Evolutionary conservation across 2,113 vertebrate genomes (phyloP).

Genomic region (Lepus europaeus): DNA sequence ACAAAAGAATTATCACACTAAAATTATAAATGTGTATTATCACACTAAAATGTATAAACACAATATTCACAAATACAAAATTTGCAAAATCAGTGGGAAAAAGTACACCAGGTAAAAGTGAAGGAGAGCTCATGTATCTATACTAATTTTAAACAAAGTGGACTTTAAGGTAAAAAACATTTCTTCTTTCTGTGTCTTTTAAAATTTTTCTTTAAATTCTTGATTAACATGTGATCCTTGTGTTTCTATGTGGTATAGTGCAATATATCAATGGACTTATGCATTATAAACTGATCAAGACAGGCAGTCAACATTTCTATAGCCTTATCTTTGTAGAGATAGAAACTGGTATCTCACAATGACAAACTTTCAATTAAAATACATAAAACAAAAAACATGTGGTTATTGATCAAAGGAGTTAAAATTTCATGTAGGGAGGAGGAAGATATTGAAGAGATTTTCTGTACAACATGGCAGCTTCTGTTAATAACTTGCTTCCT

Average conservation of each 20-base stretch:
- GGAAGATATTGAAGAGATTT: not conserved
- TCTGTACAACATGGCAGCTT: not conserved
- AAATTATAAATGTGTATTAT: not conserved
- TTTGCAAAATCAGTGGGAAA: not conserved
- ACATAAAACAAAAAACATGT: not conserved
- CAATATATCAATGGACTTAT: no score
- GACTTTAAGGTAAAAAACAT: not conserved
- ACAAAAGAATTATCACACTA: not conserved
- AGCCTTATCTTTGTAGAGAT: not conserved
- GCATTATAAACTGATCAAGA: no score
- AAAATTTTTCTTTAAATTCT: no score
- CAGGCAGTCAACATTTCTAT: no score
- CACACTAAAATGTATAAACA: not conserved
- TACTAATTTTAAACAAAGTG: no score
- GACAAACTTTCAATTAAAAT: not conserved
- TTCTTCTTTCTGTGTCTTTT: not conserved
- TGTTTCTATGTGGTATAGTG: no score
- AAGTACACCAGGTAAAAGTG: not conserved
- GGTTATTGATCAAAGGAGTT: not conserved
- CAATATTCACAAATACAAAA: not conserved
- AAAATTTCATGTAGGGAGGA: not conserved
- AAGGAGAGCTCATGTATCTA: not conserved
- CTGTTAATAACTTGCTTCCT: not conserved
- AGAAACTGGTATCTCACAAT: not conserved
- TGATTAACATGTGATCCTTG: no score